phyloP scores from a whole-genome alignment of 2,888 invertebrate species.

The Hyposoter dolosus region DNA sequence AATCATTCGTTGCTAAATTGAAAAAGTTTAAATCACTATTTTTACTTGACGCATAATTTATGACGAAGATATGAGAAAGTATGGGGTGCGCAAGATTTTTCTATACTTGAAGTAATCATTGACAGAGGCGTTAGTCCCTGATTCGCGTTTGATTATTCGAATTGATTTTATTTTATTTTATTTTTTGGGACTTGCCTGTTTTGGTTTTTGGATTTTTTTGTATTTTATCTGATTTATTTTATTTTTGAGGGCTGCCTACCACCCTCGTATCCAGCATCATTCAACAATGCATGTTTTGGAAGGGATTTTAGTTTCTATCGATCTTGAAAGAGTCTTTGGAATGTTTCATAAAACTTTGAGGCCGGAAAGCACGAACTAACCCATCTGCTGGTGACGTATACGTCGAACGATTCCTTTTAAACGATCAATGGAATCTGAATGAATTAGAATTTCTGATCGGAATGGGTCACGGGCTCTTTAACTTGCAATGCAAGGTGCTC shows the following conservation, averaged over 20 bases:
- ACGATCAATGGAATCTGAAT: conserved; percentile 46
- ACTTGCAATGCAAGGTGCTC: conserved; percentile 30
- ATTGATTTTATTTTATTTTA: background rate
- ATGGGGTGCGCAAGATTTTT: background rate
- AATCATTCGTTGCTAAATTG: conserved; percentile 19
- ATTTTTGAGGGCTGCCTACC: background rate
- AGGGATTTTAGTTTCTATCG: background rate
- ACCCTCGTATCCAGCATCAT: background rate
- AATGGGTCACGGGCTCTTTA: conserved; percentile 27
- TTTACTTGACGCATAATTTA: conserved; percentile 12
- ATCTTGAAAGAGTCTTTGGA: background rate
- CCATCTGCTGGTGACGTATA: background rate
- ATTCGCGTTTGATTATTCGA: too few relatives aligned
- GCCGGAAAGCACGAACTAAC: background rate
- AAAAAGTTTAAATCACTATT: conserved; percentile 20
- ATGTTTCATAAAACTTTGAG: background rate
- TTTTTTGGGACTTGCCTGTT: background rate
- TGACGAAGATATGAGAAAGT: background rate
- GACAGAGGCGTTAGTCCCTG: too few relatives aligned
- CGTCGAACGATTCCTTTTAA: conserved; percentile 14
- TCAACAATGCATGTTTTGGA: background rate
- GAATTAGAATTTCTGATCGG: conserved; percentile 62
- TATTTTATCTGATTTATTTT: background rate
- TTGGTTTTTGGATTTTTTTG: background rate
- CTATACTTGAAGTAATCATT: background rate